Conservation (phyloP, 2,888 invertebrate species). For the Agriopis aurantiaria region DNA sequence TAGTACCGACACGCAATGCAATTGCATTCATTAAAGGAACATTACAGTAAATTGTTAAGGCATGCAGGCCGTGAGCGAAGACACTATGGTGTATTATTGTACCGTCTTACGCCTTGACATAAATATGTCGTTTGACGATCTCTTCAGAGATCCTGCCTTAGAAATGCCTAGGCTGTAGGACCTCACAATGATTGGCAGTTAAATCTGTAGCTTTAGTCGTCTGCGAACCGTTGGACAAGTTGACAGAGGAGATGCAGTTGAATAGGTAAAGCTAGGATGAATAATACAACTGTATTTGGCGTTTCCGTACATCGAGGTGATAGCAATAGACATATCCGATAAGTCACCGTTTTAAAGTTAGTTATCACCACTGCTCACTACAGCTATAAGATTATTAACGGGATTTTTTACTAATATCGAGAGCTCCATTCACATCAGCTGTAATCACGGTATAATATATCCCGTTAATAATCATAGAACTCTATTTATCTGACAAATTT, state of each 20-base stretch:
- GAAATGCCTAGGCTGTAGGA: slow-evolving; percentile 17
- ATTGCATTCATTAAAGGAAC: neutral
- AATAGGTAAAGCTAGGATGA: neutral
- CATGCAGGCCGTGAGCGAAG: slow-evolving; percentile 16
- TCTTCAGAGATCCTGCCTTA: slow-evolving; percentile 21
- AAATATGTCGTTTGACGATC: slow-evolving; percentile 32
- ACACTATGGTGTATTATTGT: neutral
- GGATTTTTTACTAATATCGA: too few species aligned
- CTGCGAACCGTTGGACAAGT: slow-evolving; percentile 11
- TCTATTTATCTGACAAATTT: too few species aligned
- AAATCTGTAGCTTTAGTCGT: slow-evolving; percentile 20
- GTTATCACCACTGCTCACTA: too few species aligned
- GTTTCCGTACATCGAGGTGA: too few species aligned
- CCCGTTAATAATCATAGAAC: too few species aligned
- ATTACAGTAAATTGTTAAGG: slow-evolving; percentile 29
- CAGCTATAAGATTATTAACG: too few species aligned
- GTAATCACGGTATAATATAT: too few species aligned
- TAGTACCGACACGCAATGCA: too few species aligned
- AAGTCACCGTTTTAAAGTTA: too few species aligned
- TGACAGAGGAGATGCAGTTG: neutral
- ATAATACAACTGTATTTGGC: neutral
- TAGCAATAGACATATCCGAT: too few species aligned
- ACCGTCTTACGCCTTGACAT: slow-evolving; percentile 29
- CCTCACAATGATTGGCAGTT: slow-evolving; percentile 25
- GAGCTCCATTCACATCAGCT: too few species aligned